A percentile compares a stretch with the other conserved stretches of the same genome.
Evolutionary conservation across 2,888 invertebrate species (phyloP).

Genomic region (Mongoloraphidia duomilia): DNA sequence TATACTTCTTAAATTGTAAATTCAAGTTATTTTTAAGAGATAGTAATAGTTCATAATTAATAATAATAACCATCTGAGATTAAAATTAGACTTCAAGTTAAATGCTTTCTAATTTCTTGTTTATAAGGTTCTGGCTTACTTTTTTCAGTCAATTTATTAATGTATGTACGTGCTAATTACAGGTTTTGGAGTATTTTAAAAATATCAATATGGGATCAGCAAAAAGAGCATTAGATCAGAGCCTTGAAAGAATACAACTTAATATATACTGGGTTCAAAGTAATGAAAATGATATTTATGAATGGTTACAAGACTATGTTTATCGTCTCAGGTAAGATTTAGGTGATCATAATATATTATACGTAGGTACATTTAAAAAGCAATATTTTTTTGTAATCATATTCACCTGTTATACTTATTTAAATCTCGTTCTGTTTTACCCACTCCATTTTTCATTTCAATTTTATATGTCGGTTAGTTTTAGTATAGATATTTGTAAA

Average conservation of each 20-base stretch:
- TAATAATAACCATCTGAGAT: background rate
- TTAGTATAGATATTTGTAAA: too few species aligned
- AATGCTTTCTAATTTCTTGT: background rate
- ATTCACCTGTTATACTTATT: too few species aligned
- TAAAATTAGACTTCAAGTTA: background rate
- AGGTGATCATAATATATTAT: too few species aligned
- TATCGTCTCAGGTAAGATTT: too few species aligned
- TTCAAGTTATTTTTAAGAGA: too few species aligned
- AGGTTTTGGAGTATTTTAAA: slow-evolving; percentile 31
- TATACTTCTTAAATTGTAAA: too few species aligned
- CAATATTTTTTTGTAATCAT: too few species aligned
- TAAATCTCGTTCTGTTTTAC: too few species aligned
- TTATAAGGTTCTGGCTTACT: slow-evolving; percentile 2
- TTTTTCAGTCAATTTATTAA: slow-evolving; percentile 7
- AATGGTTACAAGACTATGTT: slow-evolving; percentile 26
- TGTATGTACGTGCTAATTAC: slow-evolving; percentile 7
- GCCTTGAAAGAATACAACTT: slow-evolving; percentile 63
- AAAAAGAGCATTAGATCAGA: slow-evolving; percentile 47
- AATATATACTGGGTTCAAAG: slow-evolving; percentile 67
- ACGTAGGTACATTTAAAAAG: too few species aligned
- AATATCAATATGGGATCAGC: slow-evolving; percentile 32
- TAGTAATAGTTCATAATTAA: background rate
- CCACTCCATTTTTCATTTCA: too few species aligned
- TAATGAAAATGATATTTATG: slow-evolving; percentile 38
- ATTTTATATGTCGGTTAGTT: too few species aligned